These are phyloP conservation scores for Nasonia giraulti DNA, from an alignment of 1,140 invertebrate genomes.

Conservation along the genomic window DNA sequence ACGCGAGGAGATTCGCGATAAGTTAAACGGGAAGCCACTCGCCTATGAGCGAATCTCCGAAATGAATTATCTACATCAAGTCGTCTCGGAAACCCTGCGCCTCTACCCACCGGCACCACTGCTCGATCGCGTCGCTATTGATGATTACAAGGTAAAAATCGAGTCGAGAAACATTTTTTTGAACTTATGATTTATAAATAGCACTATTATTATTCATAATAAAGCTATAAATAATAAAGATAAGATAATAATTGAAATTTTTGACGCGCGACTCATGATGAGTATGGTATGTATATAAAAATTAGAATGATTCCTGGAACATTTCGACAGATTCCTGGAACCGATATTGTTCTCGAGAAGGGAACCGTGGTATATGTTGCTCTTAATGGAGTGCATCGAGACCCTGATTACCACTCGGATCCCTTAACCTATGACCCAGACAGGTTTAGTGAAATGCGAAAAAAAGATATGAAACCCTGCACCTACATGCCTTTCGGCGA, in stretches of 20 bases:
- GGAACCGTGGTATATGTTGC: conserved; percentile 59
- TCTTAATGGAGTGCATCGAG: conserved; percentile 69
- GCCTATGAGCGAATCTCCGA: conserved; percentile 56
- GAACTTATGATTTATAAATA: not conserved
- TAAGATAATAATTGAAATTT: not conserved
- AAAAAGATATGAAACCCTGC: conserved; percentile 50
- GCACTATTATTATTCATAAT: not conserved
- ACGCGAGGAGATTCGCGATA: conserved; percentile 75
- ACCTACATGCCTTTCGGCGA: conserved; percentile 65
- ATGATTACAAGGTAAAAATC: conserved; percentile 62
- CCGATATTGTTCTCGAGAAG: conserved; percentile 58
- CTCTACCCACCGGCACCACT: conserved; percentile 77
- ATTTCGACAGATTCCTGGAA: conserved; percentile 55
- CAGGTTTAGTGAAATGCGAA: conserved; percentile 65
- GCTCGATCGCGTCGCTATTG: conserved; percentile 71
- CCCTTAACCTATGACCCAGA: conserved; percentile 74
- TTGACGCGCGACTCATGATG: not conserved
- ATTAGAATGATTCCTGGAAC: not conserved
- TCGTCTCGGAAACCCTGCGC: conserved; percentile 68
- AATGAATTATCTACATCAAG: conserved; percentile 62
- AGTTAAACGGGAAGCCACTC: conserved; percentile 56
- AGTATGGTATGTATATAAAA: not conserved
- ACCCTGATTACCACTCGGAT: conserved; percentile 69
- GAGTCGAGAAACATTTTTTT: not conserved
- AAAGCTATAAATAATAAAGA: not conserved